Percentiles rank a stretch among this genome's conserved stretches.
Conservation (phyloP, 1,140 invertebrate species). For the Zaprionus nigranus region DNA sequence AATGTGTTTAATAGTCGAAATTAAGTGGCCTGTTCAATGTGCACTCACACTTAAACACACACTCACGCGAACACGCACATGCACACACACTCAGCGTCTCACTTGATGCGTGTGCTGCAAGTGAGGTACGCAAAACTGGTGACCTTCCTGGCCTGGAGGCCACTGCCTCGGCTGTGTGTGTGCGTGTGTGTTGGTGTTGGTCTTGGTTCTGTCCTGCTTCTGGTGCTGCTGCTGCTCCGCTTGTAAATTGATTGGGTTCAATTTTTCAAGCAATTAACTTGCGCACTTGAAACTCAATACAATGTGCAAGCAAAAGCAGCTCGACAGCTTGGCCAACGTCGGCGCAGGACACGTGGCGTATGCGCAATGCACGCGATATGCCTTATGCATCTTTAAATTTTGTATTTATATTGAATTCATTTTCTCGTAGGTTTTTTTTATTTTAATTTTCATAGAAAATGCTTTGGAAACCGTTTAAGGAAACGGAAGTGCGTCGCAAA, state of each 20-base stretch:
- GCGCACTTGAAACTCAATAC: slow-evolving; percentile 62
- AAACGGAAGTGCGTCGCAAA: slow-evolving; percentile 14
- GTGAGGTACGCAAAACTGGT: slow-evolving; percentile 22
- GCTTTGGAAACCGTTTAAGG: slow-evolving; percentile 17
- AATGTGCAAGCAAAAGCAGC: slow-evolving; percentile 63
- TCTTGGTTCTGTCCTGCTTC: slow-evolving; percentile 8
- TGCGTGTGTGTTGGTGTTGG: slow-evolving; percentile 26
- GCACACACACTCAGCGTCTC: not conserved
- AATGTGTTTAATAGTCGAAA: slow-evolving; percentile 60
- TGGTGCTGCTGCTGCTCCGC: too few species aligned
- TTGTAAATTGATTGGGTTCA: slow-evolving; percentile 70
- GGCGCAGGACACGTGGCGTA: slow-evolving; percentile 51
- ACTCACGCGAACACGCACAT: slow-evolving; percentile 2
- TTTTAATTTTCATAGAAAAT: slow-evolving; percentile 6
- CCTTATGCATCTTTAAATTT: slow-evolving; percentile 2
- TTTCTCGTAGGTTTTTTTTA: not conserved
- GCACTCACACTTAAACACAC: not conserved
- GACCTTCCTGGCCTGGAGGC: not conserved
- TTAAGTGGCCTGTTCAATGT: slow-evolving; percentile 46
- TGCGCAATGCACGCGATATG: slow-evolving; percentile 21
- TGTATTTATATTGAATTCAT: not conserved
- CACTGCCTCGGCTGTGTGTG: slow-evolving; percentile 45
- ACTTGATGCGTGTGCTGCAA: slow-evolving; percentile 14
- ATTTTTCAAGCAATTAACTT: slow-evolving; percentile 80
- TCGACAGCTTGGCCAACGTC: slow-evolving; percentile 12